Evolutionary conservation across 92 coral and sea anemone species (phyloP).

Genomic region (Epizoanthus illoricatus): DNA sequence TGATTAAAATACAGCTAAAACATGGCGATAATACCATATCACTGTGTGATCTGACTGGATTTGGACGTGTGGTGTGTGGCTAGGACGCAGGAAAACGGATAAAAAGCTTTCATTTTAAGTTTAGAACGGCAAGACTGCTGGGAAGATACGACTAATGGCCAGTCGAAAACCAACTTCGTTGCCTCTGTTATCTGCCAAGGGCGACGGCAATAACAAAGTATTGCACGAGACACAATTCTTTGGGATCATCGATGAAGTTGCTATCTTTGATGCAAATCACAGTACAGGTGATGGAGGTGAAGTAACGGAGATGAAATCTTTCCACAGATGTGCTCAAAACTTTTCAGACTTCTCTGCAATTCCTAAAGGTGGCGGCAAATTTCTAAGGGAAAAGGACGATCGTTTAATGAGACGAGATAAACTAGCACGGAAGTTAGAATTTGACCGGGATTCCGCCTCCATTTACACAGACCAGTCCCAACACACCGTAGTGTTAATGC

Average conservation of each 20-base stretch:
- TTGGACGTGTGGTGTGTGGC: no score
- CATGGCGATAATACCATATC: not conserved
- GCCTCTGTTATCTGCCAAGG: not conserved
- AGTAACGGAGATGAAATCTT: not conserved
- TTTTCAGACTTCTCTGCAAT: not conserved
- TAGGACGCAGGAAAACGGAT: no score
- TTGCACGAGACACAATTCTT: not conserved
- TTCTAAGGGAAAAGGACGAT: not conserved
- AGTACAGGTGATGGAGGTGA: not conserved
- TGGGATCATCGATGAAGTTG: not conserved
- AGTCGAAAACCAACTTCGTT: not conserved
- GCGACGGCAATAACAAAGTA: not conserved
- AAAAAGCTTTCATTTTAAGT: not conserved
- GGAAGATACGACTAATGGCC: not conserved
- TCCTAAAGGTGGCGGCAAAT: not conserved
- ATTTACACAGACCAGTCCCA: not conserved
- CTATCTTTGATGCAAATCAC: not conserved
- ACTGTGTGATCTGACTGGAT: no score
- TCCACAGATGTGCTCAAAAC: not conserved
- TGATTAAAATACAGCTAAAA: no score
- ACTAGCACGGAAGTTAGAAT: slow-evolving; percentile 10
- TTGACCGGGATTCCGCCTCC: slow-evolving; percentile 5
- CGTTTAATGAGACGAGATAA: slow-evolving; percentile 11
- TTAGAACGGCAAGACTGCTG: not conserved
- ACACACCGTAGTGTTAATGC: not conserved